Conservation (phyloP, 2,888 invertebrate genomes). For the Cheilosia soror region DNA sequence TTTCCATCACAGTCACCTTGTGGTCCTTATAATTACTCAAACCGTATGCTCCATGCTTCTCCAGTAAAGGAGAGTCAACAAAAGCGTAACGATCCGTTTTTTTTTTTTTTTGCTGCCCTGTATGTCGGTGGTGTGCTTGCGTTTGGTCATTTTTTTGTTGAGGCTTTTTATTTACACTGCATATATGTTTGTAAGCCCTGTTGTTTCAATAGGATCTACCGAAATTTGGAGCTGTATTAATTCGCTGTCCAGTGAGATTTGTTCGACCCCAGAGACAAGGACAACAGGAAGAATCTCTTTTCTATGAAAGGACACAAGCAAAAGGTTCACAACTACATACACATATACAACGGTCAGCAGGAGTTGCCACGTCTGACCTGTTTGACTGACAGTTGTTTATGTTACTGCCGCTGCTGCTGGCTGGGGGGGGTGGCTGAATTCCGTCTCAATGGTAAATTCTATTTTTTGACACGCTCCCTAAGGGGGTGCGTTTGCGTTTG, state of each 20-base stretch:
- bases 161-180: conserved; percentile 13
- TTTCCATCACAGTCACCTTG: conserved; percentile 48
- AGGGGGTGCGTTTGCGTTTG: not conserved
- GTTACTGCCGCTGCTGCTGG: not conserved
- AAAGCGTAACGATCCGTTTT: conserved; percentile 17
- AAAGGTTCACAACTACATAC: not conserved
- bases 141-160: conserved; percentile 14
- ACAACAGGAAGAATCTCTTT: not conserved
- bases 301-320: conserved; percentile 16
- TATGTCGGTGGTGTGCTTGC: not conserved
- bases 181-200: not conserved
- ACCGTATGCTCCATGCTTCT: conserved; percentile 9
- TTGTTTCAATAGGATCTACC: not conserved
- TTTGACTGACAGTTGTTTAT: conserved; percentile 42
- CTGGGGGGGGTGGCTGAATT: not conserved
- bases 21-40: conserved; percentile 44
- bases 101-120: not conserved
- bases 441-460: conserved; percentile 19
- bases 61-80: conserved; percentile 24
- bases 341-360: not conserved
- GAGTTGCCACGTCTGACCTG: conserved; percentile 1
- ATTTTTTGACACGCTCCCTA: conserved; percentile 22
- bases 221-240: conserved; percentile 18
- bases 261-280: conserved; percentile 8
- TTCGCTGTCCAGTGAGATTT: conserved; percentile 43